Evolutionary conservation across 2,113 vertebrate species (phyloP).

Genomic region (Strix uralensis): DNA sequence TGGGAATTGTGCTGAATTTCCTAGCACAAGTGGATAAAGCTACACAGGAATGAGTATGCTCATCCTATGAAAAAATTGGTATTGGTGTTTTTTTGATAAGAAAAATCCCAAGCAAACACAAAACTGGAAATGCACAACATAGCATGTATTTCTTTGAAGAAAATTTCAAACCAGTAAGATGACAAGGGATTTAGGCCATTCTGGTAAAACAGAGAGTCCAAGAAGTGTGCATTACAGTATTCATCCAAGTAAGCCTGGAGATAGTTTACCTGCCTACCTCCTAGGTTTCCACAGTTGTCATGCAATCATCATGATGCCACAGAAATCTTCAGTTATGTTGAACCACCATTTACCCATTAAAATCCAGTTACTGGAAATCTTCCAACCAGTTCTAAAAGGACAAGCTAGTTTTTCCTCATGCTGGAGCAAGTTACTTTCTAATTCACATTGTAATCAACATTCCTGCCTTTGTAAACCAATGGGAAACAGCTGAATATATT

Average conservation of each 20-base stretch:
- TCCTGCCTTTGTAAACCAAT: conserved; percentile 5
- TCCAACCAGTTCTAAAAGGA: not conserved
- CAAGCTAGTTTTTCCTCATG: not conserved
- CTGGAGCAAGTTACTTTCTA: not conserved
- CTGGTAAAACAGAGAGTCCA: not conserved
- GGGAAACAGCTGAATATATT: conserved; percentile 13
- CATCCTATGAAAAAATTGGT: not conserved
- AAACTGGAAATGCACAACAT: not conserved
- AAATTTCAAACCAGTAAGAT: not conserved
- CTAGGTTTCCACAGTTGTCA: not conserved
- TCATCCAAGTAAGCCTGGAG: not conserved
- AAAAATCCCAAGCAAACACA: not conserved
- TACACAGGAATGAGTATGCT: not conserved
- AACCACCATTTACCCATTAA: not conserved
- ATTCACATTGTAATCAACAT: not conserved
- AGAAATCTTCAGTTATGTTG: not conserved
- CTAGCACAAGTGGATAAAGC: not conserved
- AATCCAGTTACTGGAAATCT: not conserved
- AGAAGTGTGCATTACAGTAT: not conserved
- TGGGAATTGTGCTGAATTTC: not conserved
- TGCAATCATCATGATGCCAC: not conserved
- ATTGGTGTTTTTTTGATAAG: not conserved
- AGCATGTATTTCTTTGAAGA: not conserved
- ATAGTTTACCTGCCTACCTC: not conserved
- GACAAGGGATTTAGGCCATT: not conserved